Evolutionary conservation across 92 coral and sea anemone species (phyloP).

Genomic region (Plumapathes pennacea): DNA sequence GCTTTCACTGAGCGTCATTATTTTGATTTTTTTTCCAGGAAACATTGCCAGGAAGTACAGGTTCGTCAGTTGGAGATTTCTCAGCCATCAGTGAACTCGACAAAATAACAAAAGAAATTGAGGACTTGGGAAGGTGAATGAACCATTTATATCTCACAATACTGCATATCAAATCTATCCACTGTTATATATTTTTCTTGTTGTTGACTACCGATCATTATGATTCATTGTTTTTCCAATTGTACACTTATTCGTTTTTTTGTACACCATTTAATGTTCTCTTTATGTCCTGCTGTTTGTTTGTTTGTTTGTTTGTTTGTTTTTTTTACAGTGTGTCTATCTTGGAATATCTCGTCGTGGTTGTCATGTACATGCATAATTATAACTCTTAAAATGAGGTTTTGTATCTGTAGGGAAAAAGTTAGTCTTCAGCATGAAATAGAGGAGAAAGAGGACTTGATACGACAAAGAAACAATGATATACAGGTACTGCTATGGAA

Average conservation of each 20-base stretch:
- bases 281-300: too few species aligned
- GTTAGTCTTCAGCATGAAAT: conserved; percentile 81
- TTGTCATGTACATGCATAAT: too few species aligned
- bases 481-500: too few species aligned
- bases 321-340: too few species aligned
- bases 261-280: too few species aligned
- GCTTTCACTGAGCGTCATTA: too few species aligned
- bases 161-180: neutral
- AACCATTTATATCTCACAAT: neutral
- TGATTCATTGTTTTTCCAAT: neutral
- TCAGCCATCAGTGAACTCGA: conserved; percentile 87
- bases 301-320: too few species aligned
- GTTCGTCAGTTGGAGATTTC: conserved; percentile 73
- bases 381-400: too few species aligned
- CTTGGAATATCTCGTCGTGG: too few species aligned
- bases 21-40: conserved; percentile 48
- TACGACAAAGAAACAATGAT: conserved; percentile 91
- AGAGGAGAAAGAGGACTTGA: conserved; percentile 89
- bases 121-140: conserved; percentile 86
- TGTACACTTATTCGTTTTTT: too few species aligned
- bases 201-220: neutral
- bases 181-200: too few species aligned
- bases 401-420: conserved; percentile 67
- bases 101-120: conserved; percentile 93
- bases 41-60: conserved; percentile 37